Evolutionary conservation across 2,888 invertebrate species (phyloP).

Genomic region (Synergus japonicus): DNA sequence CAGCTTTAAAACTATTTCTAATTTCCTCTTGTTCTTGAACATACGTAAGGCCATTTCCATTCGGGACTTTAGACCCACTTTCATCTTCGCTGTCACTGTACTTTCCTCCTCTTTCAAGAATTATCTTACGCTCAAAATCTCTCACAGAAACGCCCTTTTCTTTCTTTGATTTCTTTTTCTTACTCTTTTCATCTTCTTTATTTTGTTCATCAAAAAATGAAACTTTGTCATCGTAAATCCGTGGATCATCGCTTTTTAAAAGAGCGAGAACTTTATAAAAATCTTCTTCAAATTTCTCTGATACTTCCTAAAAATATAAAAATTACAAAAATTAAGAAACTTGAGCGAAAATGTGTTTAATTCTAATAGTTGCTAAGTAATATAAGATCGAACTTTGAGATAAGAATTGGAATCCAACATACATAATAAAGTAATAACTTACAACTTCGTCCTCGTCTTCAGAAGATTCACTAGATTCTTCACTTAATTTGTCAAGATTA

Average conservation of each 20-base stretch:
- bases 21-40: conserved; percentile 84
- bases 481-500: conserved; percentile 76
- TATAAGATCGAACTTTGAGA: not conserved
- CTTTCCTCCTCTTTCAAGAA: conserved; percentile 84
- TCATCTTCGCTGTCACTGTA: conserved; percentile 73
- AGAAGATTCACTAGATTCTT: conserved; percentile 77
- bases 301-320: conserved; percentile 77
- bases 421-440: conserved; percentile 43
- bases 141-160: conserved; percentile 83
- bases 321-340: not conserved
- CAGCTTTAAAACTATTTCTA: conserved; percentile 82
- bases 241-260: conserved; percentile 92
- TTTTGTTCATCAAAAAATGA: conserved; percentile 82
- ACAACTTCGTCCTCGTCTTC: conserved; percentile 83
- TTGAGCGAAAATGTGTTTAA: not conserved
- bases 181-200: conserved; percentile 42
- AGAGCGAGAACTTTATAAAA: conserved; percentile 92
- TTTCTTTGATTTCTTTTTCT: conserved; percentile 76
- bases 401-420: not conserved
- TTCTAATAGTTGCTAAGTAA: not conserved
- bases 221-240: conserved; percentile 89
- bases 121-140: conserved; percentile 88
- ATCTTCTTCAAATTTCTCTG: conserved; percentile 87
- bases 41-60: conserved; percentile 77
- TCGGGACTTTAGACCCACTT: conserved; percentile 60